These are phyloP conservation scores for Odontothrips loti DNA, from an alignment of 2,888 invertebrate species.

Conservation along the genomic window DNA sequence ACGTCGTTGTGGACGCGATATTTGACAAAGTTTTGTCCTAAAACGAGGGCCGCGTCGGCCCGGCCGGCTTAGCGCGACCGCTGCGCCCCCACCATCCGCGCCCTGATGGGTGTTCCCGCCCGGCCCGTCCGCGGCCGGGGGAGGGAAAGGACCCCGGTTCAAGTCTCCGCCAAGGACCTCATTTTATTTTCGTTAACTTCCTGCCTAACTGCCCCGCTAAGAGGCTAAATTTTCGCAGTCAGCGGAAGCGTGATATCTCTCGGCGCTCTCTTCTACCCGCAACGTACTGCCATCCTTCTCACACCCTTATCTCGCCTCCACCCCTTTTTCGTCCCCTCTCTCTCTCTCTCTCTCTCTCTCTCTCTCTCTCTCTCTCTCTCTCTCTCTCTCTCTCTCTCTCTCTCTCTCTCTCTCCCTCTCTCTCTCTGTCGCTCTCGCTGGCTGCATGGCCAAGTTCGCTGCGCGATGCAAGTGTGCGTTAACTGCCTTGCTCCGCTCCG, in stretches of 20 bases:
- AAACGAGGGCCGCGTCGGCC: neutral
- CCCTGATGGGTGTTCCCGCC: neutral
- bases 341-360: too few relatives aligned
- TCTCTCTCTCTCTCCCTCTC: too few relatives aligned
- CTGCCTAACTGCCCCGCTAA: slow-evolving; percentile 12
- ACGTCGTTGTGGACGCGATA: neutral
- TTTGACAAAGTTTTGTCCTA: neutral
- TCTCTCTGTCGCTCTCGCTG: too few relatives aligned
- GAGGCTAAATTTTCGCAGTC: slow-evolving; percentile 11
- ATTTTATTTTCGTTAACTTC: slow-evolving; percentile 20
- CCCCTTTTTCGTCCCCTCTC: too few relatives aligned
- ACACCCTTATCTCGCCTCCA: too few relatives aligned
- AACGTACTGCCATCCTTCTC: too few relatives aligned
- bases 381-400: too few relatives aligned
- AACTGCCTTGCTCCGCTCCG: too few relatives aligned
- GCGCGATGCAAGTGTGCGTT: too few relatives aligned
- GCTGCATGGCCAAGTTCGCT: too few relatives aligned
- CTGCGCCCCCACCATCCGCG: neutral
- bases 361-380: too few relatives aligned
- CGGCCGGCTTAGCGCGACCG: neutral
- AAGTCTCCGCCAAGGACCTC: neutral
- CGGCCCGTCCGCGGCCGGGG: neutral
- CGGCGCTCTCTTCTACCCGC: too few relatives aligned
- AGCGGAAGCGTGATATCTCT: neutral
- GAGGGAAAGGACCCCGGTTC: neutral